Evolutionary conservation across 2,113 vertebrate genomes (phyloP).

Genomic region (Mus pahari): DNA sequence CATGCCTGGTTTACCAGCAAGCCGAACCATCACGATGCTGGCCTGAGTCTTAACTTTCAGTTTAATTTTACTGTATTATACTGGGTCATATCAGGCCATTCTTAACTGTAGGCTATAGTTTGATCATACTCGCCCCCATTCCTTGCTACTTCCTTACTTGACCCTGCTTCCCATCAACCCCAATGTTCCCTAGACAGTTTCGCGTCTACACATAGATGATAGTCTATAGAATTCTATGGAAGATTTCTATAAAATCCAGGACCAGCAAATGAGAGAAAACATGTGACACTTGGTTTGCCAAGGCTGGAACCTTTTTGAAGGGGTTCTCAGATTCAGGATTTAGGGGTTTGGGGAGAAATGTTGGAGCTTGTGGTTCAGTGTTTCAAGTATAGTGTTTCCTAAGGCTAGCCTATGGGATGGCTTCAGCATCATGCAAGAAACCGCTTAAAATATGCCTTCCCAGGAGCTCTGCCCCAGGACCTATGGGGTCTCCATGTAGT

Average conservation of each 20-base stretch:
- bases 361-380: neutral
- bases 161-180: no score
- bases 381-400: neutral
- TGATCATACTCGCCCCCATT: neutral
- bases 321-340: neutral
- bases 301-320: neutral
- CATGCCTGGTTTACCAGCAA: neutral
- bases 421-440: neutral
- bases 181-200: no score
- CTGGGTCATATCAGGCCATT: neutral
- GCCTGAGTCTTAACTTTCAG: neutral
- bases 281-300: neutral
- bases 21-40: no score
- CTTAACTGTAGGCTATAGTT: neutral
- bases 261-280: neutral
- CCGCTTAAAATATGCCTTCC: neutral
- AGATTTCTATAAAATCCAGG: neutral
- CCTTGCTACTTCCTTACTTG: neutral
- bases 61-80: neutral
- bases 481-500: neutral
- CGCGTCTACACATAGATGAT: no score
- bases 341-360: neutral
- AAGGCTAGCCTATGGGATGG: neutral
- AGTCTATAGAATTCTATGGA: neutral
- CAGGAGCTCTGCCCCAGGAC: neutral